Conservation (phyloP, 2,797 vertebrate genomes). For the Notamacropus eugenii region DNA sequence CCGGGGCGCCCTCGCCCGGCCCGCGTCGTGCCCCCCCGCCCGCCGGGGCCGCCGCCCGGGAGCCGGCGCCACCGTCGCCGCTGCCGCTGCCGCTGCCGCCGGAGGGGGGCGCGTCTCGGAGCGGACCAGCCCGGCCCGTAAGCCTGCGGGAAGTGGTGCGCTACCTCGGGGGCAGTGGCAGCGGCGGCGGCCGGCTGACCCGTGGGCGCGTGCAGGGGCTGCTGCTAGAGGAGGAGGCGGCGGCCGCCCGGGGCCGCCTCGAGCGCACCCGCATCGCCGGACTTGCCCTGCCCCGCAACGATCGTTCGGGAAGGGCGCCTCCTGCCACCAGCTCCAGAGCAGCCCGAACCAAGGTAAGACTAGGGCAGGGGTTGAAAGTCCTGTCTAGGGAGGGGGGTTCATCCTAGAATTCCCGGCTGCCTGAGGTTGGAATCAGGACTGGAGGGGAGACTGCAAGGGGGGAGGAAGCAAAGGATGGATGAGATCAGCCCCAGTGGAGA, state of each 20-base stretch:
- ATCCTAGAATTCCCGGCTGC: not conserved
- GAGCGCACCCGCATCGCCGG: conserved; percentile 90
- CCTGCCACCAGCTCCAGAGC: conserved; percentile 82
- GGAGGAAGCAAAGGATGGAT: not conserved
- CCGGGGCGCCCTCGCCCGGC: conserved; percentile 76
- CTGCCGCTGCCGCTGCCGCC: conserved; percentile 89
- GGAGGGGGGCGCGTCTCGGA: conserved; percentile 78
- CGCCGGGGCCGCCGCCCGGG: conserved; percentile 71
- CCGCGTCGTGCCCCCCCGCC: conserved; percentile 83
- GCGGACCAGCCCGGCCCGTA: conserved; percentile 85
- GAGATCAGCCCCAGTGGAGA: not conserved
- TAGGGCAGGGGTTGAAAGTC: not conserved
- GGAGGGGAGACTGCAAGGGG: not conserved
- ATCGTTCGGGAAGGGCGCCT: conserved; percentile 88
- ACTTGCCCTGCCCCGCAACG: conserved; percentile 87
- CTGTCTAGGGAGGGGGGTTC: conserved; percentile 47
- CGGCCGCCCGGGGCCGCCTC: conserved; percentile 86
- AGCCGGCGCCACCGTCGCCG: conserved; percentile 74
- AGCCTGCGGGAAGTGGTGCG: conserved; percentile 89
- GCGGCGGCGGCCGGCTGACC: conserved; percentile 88
- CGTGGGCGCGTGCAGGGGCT: conserved; percentile 90
- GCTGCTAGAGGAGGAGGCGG: conserved; percentile 88
- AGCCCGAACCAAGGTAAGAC: conserved; percentile 85
- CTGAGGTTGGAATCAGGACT: not conserved
- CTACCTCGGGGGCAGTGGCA: conserved; percentile 87